Evolutionary conservation across 2,797 vertebrate genomes (phyloP), one percentile per base, ranked within the genome.

Genomic region (Danio albolineatus): DNA sequence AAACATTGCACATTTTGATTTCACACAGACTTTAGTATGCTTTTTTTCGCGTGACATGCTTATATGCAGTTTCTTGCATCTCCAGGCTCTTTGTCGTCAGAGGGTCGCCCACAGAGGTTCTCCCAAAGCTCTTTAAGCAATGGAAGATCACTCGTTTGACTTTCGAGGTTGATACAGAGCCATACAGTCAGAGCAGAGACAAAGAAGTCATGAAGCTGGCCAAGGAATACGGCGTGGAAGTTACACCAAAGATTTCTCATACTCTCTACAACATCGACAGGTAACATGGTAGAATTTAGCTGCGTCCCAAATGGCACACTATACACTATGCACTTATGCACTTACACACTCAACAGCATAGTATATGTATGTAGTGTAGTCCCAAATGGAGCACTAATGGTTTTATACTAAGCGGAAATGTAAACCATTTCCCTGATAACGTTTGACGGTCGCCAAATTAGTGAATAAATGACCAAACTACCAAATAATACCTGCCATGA

Each of bases 111-210:
- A 84, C 90, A 36, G 92, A 94, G 6, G 91, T 94, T 21, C 87
- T 95, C 8, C 92, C 93, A 0, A 4, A 43, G 16, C 89, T 94
- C 49, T 95, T 94, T 65, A 65, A 43, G 1, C 36, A 87, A 80
- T 93, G 92, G 93, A 90, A 89, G 3, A 87, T 92, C 0, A 94
- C 90, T 0, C 87, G 64, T 64, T 56, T 93, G 84, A 92, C 89
- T 0, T 94, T 92, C 0, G 91, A 95, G 81, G 90, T 91, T 16
- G 94, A 93, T 90, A 93, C 92, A 0, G 92, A 94, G 85, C 91
- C 92, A 1, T 89, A 90, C 60, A 86, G 92, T 56, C 80, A 79
- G 80, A 83, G 9, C 57, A 86, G 90, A 0, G 94, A 94, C 69
- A 21, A 84, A 1, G 73, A 81, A 0, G 86, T 94, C 76, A 85